These are phyloP conservation scores for Noctua fimbriata DNA, from an alignment of 2,888 invertebrate species.

Conservation along the genomic window DNA sequence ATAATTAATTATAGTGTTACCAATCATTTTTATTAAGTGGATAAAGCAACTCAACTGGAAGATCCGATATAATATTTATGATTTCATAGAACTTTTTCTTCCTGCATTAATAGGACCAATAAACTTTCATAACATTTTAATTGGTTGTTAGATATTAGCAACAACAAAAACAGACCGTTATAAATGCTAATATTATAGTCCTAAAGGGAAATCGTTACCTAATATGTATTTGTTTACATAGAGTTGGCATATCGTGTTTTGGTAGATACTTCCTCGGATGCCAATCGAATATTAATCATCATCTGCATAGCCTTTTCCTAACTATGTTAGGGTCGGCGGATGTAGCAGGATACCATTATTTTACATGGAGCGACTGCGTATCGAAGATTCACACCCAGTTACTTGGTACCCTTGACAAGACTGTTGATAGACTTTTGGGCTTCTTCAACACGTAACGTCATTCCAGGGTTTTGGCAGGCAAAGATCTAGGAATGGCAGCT, in stretches of 20 bases:
- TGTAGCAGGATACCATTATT: not conserved
- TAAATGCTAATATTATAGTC: constrained; percentile 11
- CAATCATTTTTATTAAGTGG: not conserved
- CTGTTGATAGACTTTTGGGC: no score
- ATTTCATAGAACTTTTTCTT: not conserved
- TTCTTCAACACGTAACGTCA: not conserved
- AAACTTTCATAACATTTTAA: not conserved
- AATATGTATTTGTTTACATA: constrained; percentile 33
- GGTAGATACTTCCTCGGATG: not conserved
- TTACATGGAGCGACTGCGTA: not conserved
- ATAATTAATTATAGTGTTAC: not conserved
- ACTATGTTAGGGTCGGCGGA: not conserved
- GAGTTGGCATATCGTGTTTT: not conserved
- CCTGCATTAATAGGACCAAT: not conserved
- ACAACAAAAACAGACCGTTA: not conserved
- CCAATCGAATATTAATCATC: not conserved
- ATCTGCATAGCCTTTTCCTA: not conserved
- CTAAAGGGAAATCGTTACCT: constrained; percentile 29
- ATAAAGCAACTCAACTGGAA: not conserved
- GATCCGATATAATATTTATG: not conserved
- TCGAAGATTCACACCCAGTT: not conserved
- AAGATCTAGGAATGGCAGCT: not conserved
- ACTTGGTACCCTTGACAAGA: not conserved
- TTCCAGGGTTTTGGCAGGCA: not conserved
- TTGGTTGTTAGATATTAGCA: not conserved